Base-by-base conservation (phyloP, 2,113 vertebrate genomes). In the Thymallus thymallus region DNA sequence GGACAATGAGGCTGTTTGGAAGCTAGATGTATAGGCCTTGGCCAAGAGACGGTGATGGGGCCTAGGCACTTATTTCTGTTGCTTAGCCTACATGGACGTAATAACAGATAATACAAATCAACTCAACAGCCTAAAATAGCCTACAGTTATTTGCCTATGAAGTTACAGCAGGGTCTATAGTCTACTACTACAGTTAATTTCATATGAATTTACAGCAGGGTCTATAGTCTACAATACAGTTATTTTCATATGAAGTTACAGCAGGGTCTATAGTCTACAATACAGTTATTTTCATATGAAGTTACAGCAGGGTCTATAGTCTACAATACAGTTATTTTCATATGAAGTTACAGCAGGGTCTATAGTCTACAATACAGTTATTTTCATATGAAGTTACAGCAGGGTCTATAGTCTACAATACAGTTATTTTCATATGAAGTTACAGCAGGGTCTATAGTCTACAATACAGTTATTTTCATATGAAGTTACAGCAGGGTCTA, bases 31-130 rank as follows among this genome's bases (percentile, higher is more conserved):
- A 2, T 10, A 41, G 7, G 7, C 7, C 7, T 41, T 41, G 7
- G 35, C 35, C 45, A 1, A 46, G 45, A 1, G 26, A 26, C 26
- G 7, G 7, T 41, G 35, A 41, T 9, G 9, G 35, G 35, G 7
- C 35, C 35, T 9, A 10, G 35, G 35, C 7, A 10, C 35, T 2
- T 10, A 7, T 6, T 41, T 12, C 65, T 69, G 71, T 82, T 71
- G 86, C 82, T 78, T 80, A 76, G 71, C 74, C 68, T 5, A 23
- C 51, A 70, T 79, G 69, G 65, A 68, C 68, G 6, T 78, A 58
- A 78, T 7, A 41, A 73, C 78, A 46, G 63, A 22, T 10, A 73
- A 83, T 84, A 73, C 60, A 55, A 6, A 55, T 55, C 3, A 20
- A 3, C 3, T 20, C 51, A 4, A 55, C 51, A 55, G 16, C 51